Conservation (phyloP, 2,888 invertebrate species). For the Actias luna region DNA sequence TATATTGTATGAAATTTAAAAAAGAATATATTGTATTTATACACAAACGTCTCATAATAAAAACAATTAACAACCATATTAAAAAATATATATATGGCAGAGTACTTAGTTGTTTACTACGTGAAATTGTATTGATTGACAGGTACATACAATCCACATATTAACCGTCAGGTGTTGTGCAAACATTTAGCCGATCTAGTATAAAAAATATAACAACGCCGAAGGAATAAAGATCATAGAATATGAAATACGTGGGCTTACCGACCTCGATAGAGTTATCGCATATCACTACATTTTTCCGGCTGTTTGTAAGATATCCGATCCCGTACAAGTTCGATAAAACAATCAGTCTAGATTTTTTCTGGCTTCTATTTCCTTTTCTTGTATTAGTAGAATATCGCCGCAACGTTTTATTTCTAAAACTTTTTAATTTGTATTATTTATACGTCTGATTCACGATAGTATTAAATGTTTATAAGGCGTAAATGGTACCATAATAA, state of each 20-base stretch:
- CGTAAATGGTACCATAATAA: slow-evolving; percentile 21
- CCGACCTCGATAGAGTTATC: slow-evolving; percentile 20
- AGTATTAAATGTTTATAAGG: slow-evolving; percentile 17
- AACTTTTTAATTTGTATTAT: slow-evolving; percentile 20
- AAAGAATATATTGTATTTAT: too few relatives aligned
- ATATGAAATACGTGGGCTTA: neutral
- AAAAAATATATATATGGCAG: too few relatives aligned
- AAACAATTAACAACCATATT: too few relatives aligned
- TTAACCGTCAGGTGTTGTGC: too few relatives aligned
- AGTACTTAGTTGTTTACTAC: too few relatives aligned
- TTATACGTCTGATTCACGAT: slow-evolving; percentile 17
- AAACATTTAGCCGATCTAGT: neutral
- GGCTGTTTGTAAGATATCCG: slow-evolving; percentile 32
- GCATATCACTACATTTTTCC: slow-evolving; percentile 21
- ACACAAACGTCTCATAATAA: too few relatives aligned
- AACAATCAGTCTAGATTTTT: slow-evolving; percentile 22
- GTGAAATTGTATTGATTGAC: too few relatives aligned
- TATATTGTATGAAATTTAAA: too few relatives aligned
- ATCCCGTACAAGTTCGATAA: slow-evolving; percentile 21
- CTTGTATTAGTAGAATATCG: slow-evolving; percentile 10
- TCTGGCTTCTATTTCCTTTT: slow-evolving; percentile 16
- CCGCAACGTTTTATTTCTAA: slow-evolving; percentile 5
- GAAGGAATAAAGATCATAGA: neutral
- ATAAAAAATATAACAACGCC: neutral
- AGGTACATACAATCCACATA: too few relatives aligned